Base-by-base conservation (phyloP, 2,888 invertebrate species). In the Brassicogethes aeneus region DNA sequence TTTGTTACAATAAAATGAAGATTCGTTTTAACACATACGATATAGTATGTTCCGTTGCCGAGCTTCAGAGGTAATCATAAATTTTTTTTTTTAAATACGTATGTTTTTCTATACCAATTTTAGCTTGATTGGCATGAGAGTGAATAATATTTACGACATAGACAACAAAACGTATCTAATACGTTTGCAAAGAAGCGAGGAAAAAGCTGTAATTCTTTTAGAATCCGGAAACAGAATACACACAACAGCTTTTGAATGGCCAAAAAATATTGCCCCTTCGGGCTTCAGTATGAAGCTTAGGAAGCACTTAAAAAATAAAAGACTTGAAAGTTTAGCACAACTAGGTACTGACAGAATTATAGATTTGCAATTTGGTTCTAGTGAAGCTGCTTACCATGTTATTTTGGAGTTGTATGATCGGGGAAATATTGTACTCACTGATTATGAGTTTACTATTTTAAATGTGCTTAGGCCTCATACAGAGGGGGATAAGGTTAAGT, bases 231-330 rank as follows among this genome's bases (percentile, higher is more conserved):
- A 81, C 53, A 74, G 96, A 43, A 83, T 99, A 44, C 99, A 99
- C 62, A 84, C 84, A 3, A 99, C 99, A 8, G 85, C 79, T 30
- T 99, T 92, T 70, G 96, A 97, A 63, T 99, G 99, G 97, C 96
- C 97, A 0, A 99, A 99, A 70, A 94, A 93, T 75, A 77, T 83
- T 31, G 88, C 87, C 3, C 96, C 92, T 1, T 94, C 93, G 0
- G 92, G 94, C 1, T 97, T 97, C 64, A 88, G 92, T 47, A 99
- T 99, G 97, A 99, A 99, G 75, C 73, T 99, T 64, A 74, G 99
- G 38, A 99, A 99, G 70, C 99, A 99, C 69, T 72, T 99, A 32
- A 90, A 89, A 62, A 95, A 96, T 67, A 93, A 96, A 64, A 79
- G 99, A 2, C 70, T 99, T 2, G 96, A 96, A 68, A 77, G 74